Evolutionary conservation across 2,888 invertebrate genomes (phyloP).

Genomic region (Cephus runcator): DNA sequence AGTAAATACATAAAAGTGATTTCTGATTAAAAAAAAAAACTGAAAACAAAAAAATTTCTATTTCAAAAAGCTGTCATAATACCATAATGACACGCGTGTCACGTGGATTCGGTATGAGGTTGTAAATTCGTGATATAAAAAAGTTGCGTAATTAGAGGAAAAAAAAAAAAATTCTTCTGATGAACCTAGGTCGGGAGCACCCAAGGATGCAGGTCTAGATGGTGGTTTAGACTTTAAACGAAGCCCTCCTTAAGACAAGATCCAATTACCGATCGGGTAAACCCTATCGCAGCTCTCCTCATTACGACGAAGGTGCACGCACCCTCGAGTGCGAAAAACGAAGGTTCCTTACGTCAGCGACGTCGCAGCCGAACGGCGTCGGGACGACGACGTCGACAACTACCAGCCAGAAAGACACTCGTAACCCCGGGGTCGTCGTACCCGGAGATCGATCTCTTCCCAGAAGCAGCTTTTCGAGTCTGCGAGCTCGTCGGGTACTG

Average conservation of each 20-base stretch:
- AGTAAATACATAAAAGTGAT: too few relatives aligned
- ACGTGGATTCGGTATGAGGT: too few relatives aligned
- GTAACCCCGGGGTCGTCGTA: conserved; percentile 51
- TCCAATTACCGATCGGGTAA: conserved; percentile 49
- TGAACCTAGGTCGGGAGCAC: too few relatives aligned
- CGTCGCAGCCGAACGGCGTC: conserved; percentile 1
- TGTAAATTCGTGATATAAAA: too few relatives aligned
- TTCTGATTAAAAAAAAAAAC: too few relatives aligned
- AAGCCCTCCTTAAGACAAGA: conserved; percentile 59
- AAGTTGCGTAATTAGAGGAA: too few relatives aligned
- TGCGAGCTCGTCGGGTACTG: conserved; percentile 8
- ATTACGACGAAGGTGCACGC: conserved; percentile 11
- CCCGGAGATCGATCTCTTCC: conserved; percentile 51
- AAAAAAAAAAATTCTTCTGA: too few relatives aligned
- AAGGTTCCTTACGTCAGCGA: not conserved
- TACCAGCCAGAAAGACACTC: conserved; percentile 30
- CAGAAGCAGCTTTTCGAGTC: conserved; percentile 33
- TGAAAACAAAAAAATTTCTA: too few relatives aligned
- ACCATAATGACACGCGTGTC: too few relatives aligned
- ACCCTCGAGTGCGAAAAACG: not conserved
- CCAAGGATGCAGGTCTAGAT: too few relatives aligned
- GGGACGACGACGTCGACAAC: not conserved
- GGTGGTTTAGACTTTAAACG: conserved; percentile 51
- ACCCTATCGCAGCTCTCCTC: conserved; percentile 31
- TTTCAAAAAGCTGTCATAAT: too few relatives aligned